phyloP scores from a whole-genome alignment of 2,888 invertebrate species.

The Sphaerolaimus hirsutus region DNA sequence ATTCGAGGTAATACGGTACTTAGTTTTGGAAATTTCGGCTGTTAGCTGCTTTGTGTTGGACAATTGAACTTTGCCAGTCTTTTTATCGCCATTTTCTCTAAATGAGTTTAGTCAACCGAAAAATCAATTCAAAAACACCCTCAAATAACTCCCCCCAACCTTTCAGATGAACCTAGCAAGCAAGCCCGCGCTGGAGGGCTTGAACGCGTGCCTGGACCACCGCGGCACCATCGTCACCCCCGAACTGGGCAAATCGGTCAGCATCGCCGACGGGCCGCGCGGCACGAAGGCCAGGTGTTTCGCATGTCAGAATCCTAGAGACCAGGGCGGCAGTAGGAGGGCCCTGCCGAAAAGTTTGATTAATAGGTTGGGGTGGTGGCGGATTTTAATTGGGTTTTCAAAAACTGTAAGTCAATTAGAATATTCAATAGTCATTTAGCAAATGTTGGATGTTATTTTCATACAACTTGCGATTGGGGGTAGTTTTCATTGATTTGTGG shows the following conservation, averaged over 20 bases:
- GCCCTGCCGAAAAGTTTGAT: conserved; percentile 86
- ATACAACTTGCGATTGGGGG: no score
- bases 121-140: background rate
- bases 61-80: no score
- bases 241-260: conserved; percentile 49
- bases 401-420: no score
- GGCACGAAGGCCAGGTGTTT: conserved; percentile 78
- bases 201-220: conserved; percentile 94
- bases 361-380: conserved; percentile 90
- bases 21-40: no score
- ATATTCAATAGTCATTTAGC: no score
- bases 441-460: no score
- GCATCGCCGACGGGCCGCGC: conserved; percentile 13
- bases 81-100: no score
- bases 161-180: conserved; percentile 75
- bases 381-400: no score
- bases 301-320: conserved; percentile 86
- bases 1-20: no score
- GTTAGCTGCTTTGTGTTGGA: no score
- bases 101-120: no score
- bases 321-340: conserved; percentile 79
- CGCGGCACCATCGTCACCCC: conserved; percentile 82
- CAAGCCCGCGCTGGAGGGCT: conserved; percentile 85
- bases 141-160: background rate
- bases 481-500: no score